Conservation (phyloP, 2,888 invertebrate species). For the Saturnia pavonia region DNA sequence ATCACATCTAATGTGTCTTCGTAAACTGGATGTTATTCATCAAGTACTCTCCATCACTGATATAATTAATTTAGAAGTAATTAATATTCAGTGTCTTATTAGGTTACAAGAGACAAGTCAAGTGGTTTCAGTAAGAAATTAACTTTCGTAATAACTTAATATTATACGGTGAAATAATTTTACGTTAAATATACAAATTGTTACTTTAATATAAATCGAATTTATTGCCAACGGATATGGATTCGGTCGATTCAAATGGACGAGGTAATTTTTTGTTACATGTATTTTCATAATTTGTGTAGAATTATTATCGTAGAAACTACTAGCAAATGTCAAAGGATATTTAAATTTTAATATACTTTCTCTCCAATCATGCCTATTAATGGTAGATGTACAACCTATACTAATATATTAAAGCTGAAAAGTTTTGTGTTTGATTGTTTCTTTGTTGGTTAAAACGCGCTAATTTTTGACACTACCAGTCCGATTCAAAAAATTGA, state of each 20-base stretch:
- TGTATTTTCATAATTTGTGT: not conserved
- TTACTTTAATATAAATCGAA: not conserved
- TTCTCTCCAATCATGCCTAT: no score
- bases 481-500: no score
- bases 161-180: not conserved
- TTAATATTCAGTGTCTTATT: slow-evolving; percentile 12
- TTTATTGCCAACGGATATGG: not conserved
- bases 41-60: slow-evolving; percentile 14
- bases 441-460: no score
- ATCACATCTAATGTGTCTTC: slow-evolving; percentile 3
- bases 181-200: not conserved
- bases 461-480: no score
- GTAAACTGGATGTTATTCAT: slow-evolving; percentile 9
- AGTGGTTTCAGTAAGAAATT: slow-evolving; percentile 2
- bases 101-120: slow-evolving; percentile 11
- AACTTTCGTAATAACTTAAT: not conserved
- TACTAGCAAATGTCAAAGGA: no score
- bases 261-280: not conserved
- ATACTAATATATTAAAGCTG: no score
- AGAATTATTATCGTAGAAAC: no score
- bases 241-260: not conserved
- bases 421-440: no score
- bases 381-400: no score
- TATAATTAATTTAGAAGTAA: slow-evolving; percentile 9
- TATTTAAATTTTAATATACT: no score